Evolutionary conservation across 2,113 vertebrate genomes (phyloP).

Genomic region (Kryptolebias marmoratus): DNA sequence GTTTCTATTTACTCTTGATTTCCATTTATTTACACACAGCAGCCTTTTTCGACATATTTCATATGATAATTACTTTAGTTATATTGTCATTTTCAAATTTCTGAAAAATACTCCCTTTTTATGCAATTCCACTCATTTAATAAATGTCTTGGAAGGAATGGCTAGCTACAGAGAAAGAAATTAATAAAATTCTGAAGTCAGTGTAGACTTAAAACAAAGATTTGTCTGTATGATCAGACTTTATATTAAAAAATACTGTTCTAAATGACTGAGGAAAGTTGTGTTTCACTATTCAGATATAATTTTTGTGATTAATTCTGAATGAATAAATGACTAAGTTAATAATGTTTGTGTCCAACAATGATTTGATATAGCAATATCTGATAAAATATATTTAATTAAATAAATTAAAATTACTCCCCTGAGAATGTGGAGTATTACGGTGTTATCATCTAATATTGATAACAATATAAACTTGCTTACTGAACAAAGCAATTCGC

Average conservation of each 20-base stretch:
- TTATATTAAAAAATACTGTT: neutral
- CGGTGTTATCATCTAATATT: too few relatives aligned
- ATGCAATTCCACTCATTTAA: slow-evolving; percentile 51
- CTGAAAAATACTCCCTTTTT: slow-evolving; percentile 47
- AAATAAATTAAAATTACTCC: too few relatives aligned
- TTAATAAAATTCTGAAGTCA: slow-evolving; percentile 24
- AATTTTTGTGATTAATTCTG: neutral
- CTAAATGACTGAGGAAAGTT: neutral
- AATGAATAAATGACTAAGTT: too few relatives aligned
- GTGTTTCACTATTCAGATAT: neutral
- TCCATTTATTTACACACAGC: slow-evolving; percentile 66
- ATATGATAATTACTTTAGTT: slow-evolving; percentile 61
- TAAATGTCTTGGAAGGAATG: slow-evolving; percentile 18
- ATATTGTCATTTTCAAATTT: slow-evolving; percentile 51
- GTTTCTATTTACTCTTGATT: slow-evolving; percentile 66
- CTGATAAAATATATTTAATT: too few relatives aligned
- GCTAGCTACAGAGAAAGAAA: slow-evolving; percentile 17
- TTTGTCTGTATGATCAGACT: neutral
- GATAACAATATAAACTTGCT: too few relatives aligned
- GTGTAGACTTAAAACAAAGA: slow-evolving; percentile 1
- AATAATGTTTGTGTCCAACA: too few relatives aligned
- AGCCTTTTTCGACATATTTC: slow-evolving; percentile 48
- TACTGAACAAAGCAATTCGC: too few relatives aligned
- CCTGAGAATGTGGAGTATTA: too few relatives aligned
- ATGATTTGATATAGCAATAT: too few relatives aligned